These are phyloP conservation scores for Nymphalis urticae DNA, from an alignment of 2,888 invertebrate genomes.

Conservation along the genomic window DNA sequence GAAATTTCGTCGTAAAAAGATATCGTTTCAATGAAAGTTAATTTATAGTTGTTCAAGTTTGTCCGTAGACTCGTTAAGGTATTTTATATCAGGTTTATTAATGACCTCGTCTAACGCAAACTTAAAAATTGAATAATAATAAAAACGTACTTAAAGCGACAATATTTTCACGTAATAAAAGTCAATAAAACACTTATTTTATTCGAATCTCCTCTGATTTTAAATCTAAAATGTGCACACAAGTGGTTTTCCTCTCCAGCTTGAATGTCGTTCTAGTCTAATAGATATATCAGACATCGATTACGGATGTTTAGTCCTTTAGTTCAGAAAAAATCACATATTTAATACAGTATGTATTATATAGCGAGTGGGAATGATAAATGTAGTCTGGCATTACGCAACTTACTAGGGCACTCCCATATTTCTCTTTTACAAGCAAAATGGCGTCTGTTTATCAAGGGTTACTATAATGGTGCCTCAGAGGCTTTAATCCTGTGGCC, in stretches of 20 bases:
- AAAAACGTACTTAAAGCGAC: too few relatives aligned
- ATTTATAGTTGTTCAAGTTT: slow-evolving; percentile 56
- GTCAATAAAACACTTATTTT: too few relatives aligned
- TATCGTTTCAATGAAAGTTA: slow-evolving; percentile 63
- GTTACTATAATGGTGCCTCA: slow-evolving; percentile 43
- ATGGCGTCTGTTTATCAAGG: slow-evolving; percentile 44
- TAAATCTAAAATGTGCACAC: too few relatives aligned
- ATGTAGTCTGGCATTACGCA: slow-evolving; percentile 17
- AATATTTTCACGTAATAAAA: too few relatives aligned
- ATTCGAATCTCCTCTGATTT: too few relatives aligned
- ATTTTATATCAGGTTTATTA: slow-evolving; percentile 31
- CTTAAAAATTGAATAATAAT: neutral
- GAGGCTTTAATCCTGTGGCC: slow-evolving; percentile 42
- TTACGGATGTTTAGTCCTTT: too few relatives aligned
- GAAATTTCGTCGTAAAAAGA: slow-evolving; percentile 42
- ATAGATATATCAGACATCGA: too few relatives aligned
- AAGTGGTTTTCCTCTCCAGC: too few relatives aligned
- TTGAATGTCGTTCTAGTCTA: too few relatives aligned
- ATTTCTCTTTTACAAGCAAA: slow-evolving; percentile 40
- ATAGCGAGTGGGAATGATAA: neutral
- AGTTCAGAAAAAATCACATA: too few relatives aligned
- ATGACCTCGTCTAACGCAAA: neutral
- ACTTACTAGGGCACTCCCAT: slow-evolving; percentile 38
- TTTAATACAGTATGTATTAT: neutral
- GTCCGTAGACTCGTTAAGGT: slow-evolving; percentile 47